Base-by-base conservation (phyloP, 2,113 vertebrate species). In the cattle (Bos taurus) region DNA sequence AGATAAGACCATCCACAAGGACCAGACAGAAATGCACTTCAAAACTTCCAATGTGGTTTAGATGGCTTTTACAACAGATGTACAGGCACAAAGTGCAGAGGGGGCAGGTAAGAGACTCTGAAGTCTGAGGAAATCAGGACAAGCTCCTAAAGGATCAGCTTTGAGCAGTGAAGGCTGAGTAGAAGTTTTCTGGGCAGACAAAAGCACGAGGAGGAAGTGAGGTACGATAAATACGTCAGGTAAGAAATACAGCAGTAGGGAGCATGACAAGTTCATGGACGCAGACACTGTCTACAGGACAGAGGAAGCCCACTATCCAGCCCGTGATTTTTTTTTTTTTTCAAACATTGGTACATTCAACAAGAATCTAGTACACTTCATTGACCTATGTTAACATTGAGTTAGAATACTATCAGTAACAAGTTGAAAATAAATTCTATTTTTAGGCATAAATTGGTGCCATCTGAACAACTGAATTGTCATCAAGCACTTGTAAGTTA, bases 381-480 rank as follows among this genome's bases (percentile, higher is more conserved):
- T 43, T 12, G 83, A 81, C 48, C 21, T 71, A n/a, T 26, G 40
- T 81, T 94, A 98, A 57, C 33, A 80, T 1, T 82, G 88, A 71
- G 33, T 89, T 86, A 62, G 25, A 84, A 77, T 78, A 77, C 59
- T 26, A 77, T 46, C 92, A 89, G 67, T 23, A 94, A 94, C 9
- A 86, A 97, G n/a, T 83, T 89, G 50, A 86, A 89, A 82, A 94
- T 96, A 82, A 91, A 88, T 77, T 91, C 50, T 94, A 26, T 94
- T 67, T 48, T 56, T 78, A 86, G 90, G 25, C 40, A 82, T 33
- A 67, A 30, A 64, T 40, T 85, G 30, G 21, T 80, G 14, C 13
- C 25, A n/a, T 64, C 3, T 7, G 30, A 59, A 56, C 88, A 95
- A 43, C 19, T 62, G n/a, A 90, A 90, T 90, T 94, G 40, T 67